Evolutionary conservation across 2,888 invertebrate species (phyloP), one percentile per base, ranked within the genome.

Genomic region (Eueremaeus valkanovi): DNA sequence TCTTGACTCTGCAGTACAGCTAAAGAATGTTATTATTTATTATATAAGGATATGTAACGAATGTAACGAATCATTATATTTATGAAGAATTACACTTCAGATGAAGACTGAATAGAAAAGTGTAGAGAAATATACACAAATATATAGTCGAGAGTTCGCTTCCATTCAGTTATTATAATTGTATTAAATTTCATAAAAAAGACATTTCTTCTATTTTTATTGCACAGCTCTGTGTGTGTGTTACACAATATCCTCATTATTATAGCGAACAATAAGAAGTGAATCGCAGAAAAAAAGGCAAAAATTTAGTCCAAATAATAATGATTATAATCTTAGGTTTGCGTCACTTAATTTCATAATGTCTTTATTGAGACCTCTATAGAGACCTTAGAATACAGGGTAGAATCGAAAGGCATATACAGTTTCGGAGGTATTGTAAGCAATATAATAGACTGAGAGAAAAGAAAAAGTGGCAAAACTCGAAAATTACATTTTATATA

Each of bases 11-110:
- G n/a, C 36, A 36, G 36, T 36, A 11, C 36, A n/a, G n/a, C 11
- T 36, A 51, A 51, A n/a, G 51, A 51, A 51, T 51, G 51, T n/a
- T 51, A 51, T 51, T 51, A 51, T 51, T 21, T 51, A 51, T 51
- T 51, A 51, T 18, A 45, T 45, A 45, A 45, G 42, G 42, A 45
- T 45, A 45, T 45, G 13, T 2, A 16, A 8, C 13, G 2, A 11
- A 9, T 40, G 16, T 8, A 45, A 45, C 42, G 42, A 45, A 45
- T 8, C 42, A 45, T 51, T 51, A 21, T 3, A 51, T 51, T 9
- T n/a, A 51, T 51, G n/a, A 51, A 51, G 51, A 21, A 51, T 51
- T 51, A 21, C 51, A 51, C 8, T 51, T 45, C 51, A 36, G 11
- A 36, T 36, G 36, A 36, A 36, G 5, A n/a, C n/a, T n/a, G n/a